A percentile compares a stretch with the other conserved stretches of the same genome.
Evolutionary conservation across 2,797 vertebrate genomes (phyloP).

Genomic region (Enteromius thamalakanensis): DNA sequence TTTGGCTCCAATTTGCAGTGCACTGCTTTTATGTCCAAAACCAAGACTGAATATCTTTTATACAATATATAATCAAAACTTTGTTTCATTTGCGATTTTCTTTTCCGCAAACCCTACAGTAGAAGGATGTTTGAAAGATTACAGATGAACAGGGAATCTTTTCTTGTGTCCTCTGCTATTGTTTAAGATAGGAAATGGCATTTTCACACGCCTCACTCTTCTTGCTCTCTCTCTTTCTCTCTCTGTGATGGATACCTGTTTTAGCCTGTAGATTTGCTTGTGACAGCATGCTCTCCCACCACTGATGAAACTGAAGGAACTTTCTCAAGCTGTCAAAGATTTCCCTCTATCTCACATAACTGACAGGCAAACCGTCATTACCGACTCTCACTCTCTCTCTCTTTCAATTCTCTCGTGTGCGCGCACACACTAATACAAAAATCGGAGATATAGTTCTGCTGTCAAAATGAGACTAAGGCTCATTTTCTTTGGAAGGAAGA

Average conservation of each 20-base stretch:
- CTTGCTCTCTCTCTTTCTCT: conserved; percentile 9
- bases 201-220: conserved; percentile 1
- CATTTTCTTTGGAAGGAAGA: conserved; percentile 8
- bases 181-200: conserved; percentile 19
- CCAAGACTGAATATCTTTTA: not conserved
- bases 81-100: not conserved
- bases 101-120: not conserved
- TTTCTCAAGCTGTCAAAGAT: conserved; percentile 61
- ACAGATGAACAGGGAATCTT: not conserved
- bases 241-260: conserved; percentile 63
- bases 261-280: conserved; percentile 47
- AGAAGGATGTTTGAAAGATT: conserved; percentile 14
- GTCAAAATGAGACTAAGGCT: conserved; percentile 32
- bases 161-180: conserved; percentile 6
- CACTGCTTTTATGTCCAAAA: not conserved
- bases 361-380: conserved; percentile 47
- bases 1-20: not conserved
- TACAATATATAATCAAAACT: not conserved
- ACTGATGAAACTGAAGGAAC: conserved; percentile 64
- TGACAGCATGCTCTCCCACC: conserved; percentile 64
- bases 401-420: conserved; percentile 24
- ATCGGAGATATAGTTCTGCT: conserved; percentile 13
- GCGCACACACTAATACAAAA: conserved; percentile 28
- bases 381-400: conserved; percentile 18
- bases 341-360: conserved; percentile 60